phyloP scores from a whole-genome alignment of 2,797 vertebrate genomes.

The Halcyon chelicuti region DNA sequence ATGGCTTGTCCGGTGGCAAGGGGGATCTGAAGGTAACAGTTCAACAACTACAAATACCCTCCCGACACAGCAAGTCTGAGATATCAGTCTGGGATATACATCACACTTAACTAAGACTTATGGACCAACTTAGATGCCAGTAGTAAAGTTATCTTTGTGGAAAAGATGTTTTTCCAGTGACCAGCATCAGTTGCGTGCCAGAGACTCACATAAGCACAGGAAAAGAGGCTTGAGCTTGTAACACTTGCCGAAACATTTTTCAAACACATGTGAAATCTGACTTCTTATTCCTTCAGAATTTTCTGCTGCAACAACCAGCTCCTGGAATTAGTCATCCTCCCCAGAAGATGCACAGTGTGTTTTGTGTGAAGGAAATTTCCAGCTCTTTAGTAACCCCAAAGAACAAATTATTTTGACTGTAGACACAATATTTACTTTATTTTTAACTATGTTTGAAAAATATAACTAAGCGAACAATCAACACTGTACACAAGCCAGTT shows the following conservation, averaged over 20 bases:
- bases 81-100: not conserved
- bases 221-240: not conserved
- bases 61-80: not conserved
- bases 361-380: not conserved
- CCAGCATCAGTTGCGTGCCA: not conserved
- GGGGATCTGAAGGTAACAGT: not conserved
- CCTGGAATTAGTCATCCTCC: not conserved
- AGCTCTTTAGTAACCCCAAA: not conserved
- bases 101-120: not conserved
- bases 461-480: not conserved
- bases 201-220: not conserved
- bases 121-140: not conserved
- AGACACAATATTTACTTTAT: not conserved
- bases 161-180: not conserved
- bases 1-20: not conserved
- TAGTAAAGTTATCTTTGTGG: not conserved
- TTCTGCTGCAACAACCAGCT: not conserved
- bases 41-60: not conserved
- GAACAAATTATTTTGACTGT: not conserved
- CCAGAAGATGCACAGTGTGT: not conserved
- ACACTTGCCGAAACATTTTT: not conserved
- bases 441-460: not conserved
- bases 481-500: not conserved
- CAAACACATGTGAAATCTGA: not conserved
- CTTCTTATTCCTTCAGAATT: not conserved